Conservation (phyloP, 2,113 vertebrate genomes). For the Steatornis caripensis region DNA sequence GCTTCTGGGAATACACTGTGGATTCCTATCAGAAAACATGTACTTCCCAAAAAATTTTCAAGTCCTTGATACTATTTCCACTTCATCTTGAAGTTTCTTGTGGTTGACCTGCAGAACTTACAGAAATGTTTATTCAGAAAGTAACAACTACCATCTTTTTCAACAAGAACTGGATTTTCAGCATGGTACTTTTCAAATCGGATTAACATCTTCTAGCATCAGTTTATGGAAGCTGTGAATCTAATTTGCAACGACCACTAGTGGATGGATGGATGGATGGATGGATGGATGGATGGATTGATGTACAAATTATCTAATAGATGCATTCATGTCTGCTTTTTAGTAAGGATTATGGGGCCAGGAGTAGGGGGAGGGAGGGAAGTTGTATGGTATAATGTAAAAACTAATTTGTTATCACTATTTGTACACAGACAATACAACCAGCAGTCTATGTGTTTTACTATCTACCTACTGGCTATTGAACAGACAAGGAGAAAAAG, state of each 20-base stretch:
- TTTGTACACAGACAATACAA: not conserved
- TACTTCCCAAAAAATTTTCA: not conserved
- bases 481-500: not conserved
- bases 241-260: not conserved
- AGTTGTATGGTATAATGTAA: too few species aligned
- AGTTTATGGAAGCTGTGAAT: not conserved
- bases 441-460: not conserved
- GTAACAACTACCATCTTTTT: not conserved
- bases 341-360: not conserved
- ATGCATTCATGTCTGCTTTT: not conserved
- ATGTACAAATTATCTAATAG: not conserved
- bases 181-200: not conserved
- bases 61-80: accelerated
- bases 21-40: not conserved
- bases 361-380: too few species aligned
- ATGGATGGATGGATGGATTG: not conserved
- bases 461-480: not conserved
- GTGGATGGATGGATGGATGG: not conserved
- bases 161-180: not conserved
- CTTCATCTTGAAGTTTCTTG: not conserved
- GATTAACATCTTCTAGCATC: not conserved
- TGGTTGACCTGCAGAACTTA: not conserved
- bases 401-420: not conserved
- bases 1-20: not conserved
- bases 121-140: not conserved